A percentile compares a stretch with the other conserved stretches of the same genome.
Evolutionary conservation across 2,888 invertebrate species (phyloP).

Genomic region (Candidula unifasciata): DNA sequence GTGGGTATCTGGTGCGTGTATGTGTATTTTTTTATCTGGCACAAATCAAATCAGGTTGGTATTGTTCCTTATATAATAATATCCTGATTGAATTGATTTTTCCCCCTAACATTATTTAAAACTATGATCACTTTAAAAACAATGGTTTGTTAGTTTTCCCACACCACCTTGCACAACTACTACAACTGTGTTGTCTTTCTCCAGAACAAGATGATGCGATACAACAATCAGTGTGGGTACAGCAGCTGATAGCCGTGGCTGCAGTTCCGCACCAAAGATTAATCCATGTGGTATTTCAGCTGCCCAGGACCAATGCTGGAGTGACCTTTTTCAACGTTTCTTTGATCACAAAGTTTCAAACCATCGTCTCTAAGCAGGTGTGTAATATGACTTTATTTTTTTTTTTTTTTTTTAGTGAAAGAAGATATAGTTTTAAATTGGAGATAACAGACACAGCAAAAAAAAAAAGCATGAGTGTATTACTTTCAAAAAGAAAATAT

Average conservation of each 20-base stretch:
- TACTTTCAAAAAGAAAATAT: no score
- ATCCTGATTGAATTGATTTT: no score
- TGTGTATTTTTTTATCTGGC: no score
- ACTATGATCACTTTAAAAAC: neutral
- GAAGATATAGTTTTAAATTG: no score
- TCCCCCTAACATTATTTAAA: neutral
- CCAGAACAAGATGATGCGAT: neutral
- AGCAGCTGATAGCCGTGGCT: constrained; percentile 32
- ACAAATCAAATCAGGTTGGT: no score
- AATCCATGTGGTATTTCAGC: constrained; percentile 24
- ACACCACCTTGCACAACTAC: neutral
- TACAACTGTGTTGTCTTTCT: neutral
- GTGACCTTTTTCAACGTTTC: neutral
- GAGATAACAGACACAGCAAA: no score
- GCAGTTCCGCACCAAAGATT: neutral
- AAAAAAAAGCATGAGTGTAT: no score
- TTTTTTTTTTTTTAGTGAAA: no score
- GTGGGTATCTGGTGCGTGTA: no score
- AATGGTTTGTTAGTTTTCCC: neutral
- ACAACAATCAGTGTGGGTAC: neutral
- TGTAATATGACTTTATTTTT: neutral
- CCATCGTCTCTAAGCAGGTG: neutral
- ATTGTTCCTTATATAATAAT: no score
- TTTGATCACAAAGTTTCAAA: neutral
- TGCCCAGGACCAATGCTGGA: neutral